A percentile compares a stretch with the other conserved stretches of the same genome.
phyloP scores from a whole-genome alignment of 2,113 vertebrate genomes.

The Ginglymostoma cirratum region DNA sequence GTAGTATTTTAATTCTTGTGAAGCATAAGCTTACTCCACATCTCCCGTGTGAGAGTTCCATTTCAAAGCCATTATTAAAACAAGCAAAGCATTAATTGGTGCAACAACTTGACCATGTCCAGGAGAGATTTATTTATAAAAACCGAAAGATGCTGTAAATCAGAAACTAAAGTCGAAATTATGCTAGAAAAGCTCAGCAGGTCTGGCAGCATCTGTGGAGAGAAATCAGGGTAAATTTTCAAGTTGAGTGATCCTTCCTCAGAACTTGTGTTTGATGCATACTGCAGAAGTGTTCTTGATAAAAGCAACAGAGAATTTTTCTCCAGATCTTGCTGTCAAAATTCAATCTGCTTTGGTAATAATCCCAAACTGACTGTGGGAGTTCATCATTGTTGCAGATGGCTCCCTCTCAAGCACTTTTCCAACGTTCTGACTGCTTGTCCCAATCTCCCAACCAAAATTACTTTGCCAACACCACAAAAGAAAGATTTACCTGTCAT shows the following conservation, averaged over 20 bases:
- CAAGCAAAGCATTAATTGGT: background rate
- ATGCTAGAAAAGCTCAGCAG: too few species aligned
- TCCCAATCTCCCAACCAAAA: background rate
- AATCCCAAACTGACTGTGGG: background rate
- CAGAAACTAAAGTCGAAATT: too few species aligned
- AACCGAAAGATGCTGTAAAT: too few species aligned
- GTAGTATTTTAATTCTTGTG: constrained; percentile 1
- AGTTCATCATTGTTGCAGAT: background rate
- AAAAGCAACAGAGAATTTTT: background rate
- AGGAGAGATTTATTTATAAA: background rate
- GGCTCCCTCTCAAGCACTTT: background rate
- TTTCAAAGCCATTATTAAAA: background rate
- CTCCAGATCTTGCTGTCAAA: background rate
- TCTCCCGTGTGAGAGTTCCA: background rate
- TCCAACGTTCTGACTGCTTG: background rate
- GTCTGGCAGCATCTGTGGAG: too few species aligned
- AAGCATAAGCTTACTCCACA: background rate
- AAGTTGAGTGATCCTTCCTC: too few species aligned
- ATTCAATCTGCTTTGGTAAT: background rate
- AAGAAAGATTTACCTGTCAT: background rate
- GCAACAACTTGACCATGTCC: background rate
- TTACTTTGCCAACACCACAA: background rate
- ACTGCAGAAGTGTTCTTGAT: background rate
- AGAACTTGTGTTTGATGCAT: background rate
- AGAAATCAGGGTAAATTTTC: too few species aligned